phyloP scores from a whole-genome alignment of 2,888 invertebrate species.

The Perithous albicinctus region DNA sequence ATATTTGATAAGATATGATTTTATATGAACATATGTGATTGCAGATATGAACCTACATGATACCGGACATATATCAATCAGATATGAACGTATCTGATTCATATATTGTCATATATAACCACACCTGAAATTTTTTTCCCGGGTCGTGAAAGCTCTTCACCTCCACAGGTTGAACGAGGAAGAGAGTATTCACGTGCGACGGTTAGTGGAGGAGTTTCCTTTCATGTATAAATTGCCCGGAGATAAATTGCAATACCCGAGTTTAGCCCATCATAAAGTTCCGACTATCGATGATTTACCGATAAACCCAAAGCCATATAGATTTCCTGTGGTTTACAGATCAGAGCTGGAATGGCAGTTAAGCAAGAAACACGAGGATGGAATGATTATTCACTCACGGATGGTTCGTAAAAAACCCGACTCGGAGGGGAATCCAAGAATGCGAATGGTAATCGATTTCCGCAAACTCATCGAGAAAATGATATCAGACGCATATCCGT shows the following conservation, averaged over 20 bases:
- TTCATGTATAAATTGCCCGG: not conserved
- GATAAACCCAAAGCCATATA: not conserved
- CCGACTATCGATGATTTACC: not conserved
- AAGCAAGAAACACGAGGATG: not conserved
- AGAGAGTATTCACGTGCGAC: constrained; percentile 32
- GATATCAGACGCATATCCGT: too few species aligned
- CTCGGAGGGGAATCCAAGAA: constrained; percentile 66
- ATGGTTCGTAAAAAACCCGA: constrained; percentile 70
- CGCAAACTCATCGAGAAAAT: too few species aligned
- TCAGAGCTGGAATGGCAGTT: not conserved
- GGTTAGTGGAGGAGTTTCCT: not conserved
- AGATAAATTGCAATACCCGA: not conserved
- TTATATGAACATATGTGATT: too few species aligned
- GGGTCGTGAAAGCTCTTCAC: not conserved
- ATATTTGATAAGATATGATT: too few species aligned
- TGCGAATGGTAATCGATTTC: constrained; percentile 70
- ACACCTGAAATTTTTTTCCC: too few species aligned
- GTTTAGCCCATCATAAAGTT: not conserved
- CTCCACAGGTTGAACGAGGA: constrained; percentile 46
- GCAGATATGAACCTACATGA: too few species aligned
- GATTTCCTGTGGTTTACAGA: not conserved
- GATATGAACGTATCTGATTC: too few species aligned
- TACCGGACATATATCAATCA: too few species aligned
- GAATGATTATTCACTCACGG: constrained; percentile 4
- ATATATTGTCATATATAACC: too few species aligned